Evolutionary conservation across 2,888 invertebrate species (phyloP).

Genomic region (Balanococcus diminutus): DNA sequence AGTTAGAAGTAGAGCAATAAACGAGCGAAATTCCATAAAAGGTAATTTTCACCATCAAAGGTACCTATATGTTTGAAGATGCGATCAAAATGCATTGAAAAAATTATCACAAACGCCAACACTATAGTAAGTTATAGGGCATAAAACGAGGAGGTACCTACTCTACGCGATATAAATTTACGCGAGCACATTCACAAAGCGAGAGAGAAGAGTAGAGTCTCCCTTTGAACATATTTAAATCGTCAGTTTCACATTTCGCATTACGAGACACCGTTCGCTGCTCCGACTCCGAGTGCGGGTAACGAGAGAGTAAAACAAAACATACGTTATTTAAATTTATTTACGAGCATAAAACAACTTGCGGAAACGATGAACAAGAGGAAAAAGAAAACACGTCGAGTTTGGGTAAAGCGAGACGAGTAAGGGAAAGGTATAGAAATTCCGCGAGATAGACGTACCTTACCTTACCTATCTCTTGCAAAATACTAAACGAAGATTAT

Average conservation of each 20-base stretch:
- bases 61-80: slow-evolving; percentile 6
- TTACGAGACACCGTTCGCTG: not conserved
- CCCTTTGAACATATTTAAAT: slow-evolving; percentile 23
- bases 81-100: slow-evolving; percentile 26
- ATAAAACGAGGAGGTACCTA: not conserved
- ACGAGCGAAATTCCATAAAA: slow-evolving; percentile 6
- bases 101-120: slow-evolving; percentile 18
- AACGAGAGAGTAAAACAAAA: slow-evolving; percentile 33
- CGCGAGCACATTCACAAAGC: not conserved
- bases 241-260: slow-evolving; percentile 14
- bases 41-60: slow-evolving; percentile 19
- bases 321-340: slow-evolving; percentile 40
- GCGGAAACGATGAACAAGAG: slow-evolving; percentile 10
- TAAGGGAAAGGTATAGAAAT: not conserved
- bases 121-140: not conserved
- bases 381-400: not conserved
- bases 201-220: not conserved
- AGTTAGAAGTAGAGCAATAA: not conserved
- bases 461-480: not conserved
- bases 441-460: not conserved
- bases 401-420: not conserved
- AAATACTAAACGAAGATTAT: slow-evolving; percentile 18
- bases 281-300: not conserved
- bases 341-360: slow-evolving; percentile 20
- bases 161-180: slow-evolving; percentile 9